These are phyloP conservation scores for Seira ritae DNA, from an alignment of 2,888 invertebrate genomes.

Conservation along the genomic window DNA sequence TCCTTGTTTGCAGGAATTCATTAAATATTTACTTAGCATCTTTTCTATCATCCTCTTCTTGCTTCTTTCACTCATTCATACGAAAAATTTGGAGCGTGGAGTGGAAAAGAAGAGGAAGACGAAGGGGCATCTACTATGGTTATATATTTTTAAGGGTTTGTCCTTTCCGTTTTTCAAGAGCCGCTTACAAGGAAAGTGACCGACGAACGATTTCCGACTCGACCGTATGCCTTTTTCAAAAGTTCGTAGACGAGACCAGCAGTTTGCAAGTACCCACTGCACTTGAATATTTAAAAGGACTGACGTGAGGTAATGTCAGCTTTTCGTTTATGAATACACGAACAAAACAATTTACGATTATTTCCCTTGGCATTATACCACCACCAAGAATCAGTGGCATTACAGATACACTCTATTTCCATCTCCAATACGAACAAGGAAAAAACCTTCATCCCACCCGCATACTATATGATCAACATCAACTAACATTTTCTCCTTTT, in stretches of 20 bases:
- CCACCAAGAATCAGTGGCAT: background rate
- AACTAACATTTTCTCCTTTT: background rate
- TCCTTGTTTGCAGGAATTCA: constrained; percentile 36
- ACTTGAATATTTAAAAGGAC: constrained; percentile 45
- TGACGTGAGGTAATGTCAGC: constrained; percentile 38
- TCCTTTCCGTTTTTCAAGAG: background rate
- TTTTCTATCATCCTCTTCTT: background rate
- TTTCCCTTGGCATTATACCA: constrained; percentile 39
- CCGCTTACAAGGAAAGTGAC: background rate
- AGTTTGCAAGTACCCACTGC: background rate
- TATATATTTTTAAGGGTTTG: constrained; percentile 15
- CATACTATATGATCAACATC: background rate
- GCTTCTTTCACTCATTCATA: background rate
- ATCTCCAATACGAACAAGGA: background rate
- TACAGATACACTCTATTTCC: background rate
- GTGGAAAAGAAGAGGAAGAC: background rate
- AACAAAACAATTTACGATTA: constrained; percentile 55
- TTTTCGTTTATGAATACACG: constrained; percentile 27
- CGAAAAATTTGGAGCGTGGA: background rate
- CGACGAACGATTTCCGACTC: background rate
- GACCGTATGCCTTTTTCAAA: background rate
- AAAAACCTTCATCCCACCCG: background rate
- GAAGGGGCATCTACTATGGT: background rate
- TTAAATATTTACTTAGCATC: constrained; percentile 46
- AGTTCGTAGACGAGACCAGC: background rate